Percentiles rank a stretch among this genome's conserved stretches.
These are phyloP conservation scores for Eucriotettix oculatus DNA, from an alignment of 2,888 invertebrate genomes.

Conservation along the genomic window DNA sequence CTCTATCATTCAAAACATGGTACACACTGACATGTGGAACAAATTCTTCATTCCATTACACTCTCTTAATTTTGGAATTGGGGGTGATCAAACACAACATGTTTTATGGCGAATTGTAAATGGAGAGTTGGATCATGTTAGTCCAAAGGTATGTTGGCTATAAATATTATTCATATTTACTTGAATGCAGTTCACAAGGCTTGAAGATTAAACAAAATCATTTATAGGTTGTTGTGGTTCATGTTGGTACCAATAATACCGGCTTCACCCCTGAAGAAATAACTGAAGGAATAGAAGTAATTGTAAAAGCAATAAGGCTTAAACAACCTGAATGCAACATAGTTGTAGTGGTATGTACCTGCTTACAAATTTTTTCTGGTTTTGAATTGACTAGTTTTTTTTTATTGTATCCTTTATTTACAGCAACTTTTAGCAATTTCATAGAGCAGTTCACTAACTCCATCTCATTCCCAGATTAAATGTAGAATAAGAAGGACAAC, in stretches of 20 bases:
- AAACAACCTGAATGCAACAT: constrained; percentile 68
- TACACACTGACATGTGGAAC: constrained; percentile 76
- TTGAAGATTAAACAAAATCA: constrained; percentile 6
- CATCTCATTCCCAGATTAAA: too few species aligned
- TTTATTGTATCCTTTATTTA: too few species aligned
- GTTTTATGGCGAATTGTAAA: constrained; percentile 79
- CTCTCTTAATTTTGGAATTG: constrained; percentile 80
- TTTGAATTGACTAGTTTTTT: background rate
- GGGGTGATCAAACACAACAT: constrained; percentile 75
- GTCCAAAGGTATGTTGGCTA: constrained; percentile 56
- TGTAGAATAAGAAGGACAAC: too few species aligned
- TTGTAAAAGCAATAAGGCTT: constrained; percentile 53
- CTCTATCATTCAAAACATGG: constrained; percentile 66
- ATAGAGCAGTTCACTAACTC: too few species aligned
- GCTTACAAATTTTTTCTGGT: background rate
- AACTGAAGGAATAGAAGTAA: constrained; percentile 61
- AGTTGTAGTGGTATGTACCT: constrained; percentile 60
- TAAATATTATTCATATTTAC: background rate
- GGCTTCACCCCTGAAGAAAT: constrained; percentile 64
- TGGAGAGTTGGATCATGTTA: constrained; percentile 76
- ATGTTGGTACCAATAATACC: constrained; percentile 81
- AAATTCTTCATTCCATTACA: constrained; percentile 83
- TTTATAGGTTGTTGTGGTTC: constrained; percentile 62
- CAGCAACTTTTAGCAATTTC: too few species aligned
- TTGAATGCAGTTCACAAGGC: background rate